Conservation (phyloP, 2,113 vertebrate genomes). For the Dromas ardeola region DNA sequence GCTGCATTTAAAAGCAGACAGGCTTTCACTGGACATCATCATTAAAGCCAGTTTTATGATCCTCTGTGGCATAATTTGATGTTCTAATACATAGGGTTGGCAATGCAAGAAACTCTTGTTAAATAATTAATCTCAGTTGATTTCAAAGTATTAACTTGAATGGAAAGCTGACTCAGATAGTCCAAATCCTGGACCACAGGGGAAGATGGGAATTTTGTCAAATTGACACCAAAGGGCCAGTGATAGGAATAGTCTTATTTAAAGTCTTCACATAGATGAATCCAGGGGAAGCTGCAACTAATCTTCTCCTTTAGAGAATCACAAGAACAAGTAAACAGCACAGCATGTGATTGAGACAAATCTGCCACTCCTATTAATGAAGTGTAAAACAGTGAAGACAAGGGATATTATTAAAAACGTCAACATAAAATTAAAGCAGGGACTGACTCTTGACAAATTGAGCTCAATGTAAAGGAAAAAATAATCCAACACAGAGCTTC, state of each 20-base stretch:
- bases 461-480: not conserved
- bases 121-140: conserved; percentile 5
- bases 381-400: conserved; percentile 6
- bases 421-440: not conserved
- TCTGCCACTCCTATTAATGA: not conserved
- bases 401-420: not conserved
- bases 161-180: not conserved
- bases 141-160: not conserved
- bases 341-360: not conserved
- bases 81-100: not conserved
- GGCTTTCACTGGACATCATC: not conserved
- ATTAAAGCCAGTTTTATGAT: not conserved
- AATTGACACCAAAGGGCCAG: not conserved
- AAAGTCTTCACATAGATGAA: not conserved
- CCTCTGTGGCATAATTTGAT: not conserved
- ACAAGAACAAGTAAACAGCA: not conserved
- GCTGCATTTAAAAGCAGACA: not conserved
- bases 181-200: not conserved
- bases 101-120: not conserved
- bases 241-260: not conserved
- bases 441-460: not conserved
- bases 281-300: not conserved
- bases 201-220: conserved; percentile 5
- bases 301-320: not conserved
- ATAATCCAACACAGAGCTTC: not conserved